These are phyloP conservation scores for Labeo calbasu DNA, from an alignment of 2,797 vertebrate species.

Conservation along the genomic window DNA sequence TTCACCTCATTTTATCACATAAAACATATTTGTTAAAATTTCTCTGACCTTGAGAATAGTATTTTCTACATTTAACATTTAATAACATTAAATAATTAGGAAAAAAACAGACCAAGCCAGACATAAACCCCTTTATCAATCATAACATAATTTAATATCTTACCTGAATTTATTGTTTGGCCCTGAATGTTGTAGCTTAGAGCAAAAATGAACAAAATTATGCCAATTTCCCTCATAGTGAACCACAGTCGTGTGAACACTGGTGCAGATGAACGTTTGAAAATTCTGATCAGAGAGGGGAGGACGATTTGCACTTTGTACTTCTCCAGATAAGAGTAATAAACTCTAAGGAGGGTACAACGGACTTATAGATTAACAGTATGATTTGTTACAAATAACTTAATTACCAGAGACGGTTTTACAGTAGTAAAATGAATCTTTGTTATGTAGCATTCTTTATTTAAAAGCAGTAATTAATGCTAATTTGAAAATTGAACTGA, in stretches of 20 bases:
- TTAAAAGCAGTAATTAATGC: neutral
- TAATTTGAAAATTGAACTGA: neutral
- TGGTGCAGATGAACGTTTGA: constrained; percentile 60
- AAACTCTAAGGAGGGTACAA: constrained; percentile 7
- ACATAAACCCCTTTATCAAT: neutral
- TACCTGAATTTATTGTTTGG: constrained; percentile 65
- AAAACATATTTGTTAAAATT: neutral
- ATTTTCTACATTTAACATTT: neutral
- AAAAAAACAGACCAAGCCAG: neutral
- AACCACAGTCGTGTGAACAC: constrained; percentile 54
- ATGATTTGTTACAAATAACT: neutral
- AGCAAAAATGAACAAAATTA: constrained; percentile 66
- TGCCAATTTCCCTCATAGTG: constrained; percentile 73
- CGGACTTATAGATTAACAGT: constrained; percentile 19
- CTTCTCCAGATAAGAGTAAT: constrained; percentile 54
- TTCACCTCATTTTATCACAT: neutral
- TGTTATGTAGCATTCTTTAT: constrained; percentile 5
- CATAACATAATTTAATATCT: neutral
- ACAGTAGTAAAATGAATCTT: neutral
- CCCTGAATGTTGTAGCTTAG: constrained; percentile 55
- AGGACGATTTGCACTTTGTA: constrained; percentile 72
- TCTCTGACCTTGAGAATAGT: neutral
- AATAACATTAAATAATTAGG: neutral
- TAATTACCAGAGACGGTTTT: neutral
- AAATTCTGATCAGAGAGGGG: constrained; percentile 64